These are phyloP conservation scores for Cheilosia vernalis DNA, from an alignment of 2,888 invertebrate genomes.

Conservation along the genomic window DNA sequence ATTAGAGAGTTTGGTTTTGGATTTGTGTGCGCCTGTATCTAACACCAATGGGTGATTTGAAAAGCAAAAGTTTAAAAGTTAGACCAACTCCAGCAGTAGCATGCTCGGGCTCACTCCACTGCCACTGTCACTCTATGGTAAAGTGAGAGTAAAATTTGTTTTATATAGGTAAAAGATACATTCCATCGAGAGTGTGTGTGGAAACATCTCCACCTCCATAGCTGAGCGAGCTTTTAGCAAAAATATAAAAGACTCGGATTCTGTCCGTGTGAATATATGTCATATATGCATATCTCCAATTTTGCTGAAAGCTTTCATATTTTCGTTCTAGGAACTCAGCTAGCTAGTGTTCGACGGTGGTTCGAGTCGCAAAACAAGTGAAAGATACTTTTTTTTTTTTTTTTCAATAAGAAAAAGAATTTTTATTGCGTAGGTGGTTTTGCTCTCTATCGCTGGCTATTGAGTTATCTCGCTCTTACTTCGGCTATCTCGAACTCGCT, in stretches of 20 bases:
- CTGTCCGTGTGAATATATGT: constrained; percentile 45
- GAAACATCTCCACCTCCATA: constrained; percentile 20
- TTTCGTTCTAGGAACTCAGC: constrained; percentile 40
- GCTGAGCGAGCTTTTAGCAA: constrained; percentile 43
- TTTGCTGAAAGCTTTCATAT: constrained; percentile 53
- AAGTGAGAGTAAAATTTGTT: constrained; percentile 64
- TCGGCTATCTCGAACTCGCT: constrained; percentile 36
- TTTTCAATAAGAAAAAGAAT: constrained; percentile 32
- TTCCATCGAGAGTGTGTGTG: constrained; percentile 3
- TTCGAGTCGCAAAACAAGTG: constrained; percentile 57
- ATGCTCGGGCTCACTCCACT: background rate
- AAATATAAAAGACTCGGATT: constrained; percentile 5
- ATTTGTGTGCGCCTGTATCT: constrained; percentile 15
- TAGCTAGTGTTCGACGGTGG: constrained; percentile 30
- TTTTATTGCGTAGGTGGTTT: constrained; percentile 71
- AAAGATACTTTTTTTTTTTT: constrained; percentile 26
- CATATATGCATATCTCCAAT: constrained; percentile 56
- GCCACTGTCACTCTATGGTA: background rate
- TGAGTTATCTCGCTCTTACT: background rate
- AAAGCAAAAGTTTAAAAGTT: constrained; percentile 67
- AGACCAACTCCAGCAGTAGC: constrained; percentile 25
- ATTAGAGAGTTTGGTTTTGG: background rate
- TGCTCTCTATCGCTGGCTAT: constrained; percentile 31
- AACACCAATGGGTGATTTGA: constrained; percentile 28
- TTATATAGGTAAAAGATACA: constrained; percentile 18